Conservation (phyloP, 2,113 vertebrate genomes). For the Candoia aspera region DNA sequence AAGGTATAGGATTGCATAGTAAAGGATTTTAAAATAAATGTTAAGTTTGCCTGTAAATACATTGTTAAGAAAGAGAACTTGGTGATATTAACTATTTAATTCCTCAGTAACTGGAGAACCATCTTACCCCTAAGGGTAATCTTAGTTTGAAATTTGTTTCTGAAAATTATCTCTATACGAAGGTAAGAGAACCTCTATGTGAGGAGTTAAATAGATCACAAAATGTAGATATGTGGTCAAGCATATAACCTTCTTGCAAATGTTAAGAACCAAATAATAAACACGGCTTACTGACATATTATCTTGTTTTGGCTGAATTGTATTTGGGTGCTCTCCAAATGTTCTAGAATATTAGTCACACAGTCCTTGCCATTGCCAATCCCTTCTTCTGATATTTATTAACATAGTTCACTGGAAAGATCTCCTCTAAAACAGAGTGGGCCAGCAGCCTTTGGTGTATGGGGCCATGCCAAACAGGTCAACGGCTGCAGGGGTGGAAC, state of each 20-base stretch:
- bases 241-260: not conserved
- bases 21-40: not conserved
- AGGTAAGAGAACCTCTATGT: not conserved
- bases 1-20: not conserved
- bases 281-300: not conserved
- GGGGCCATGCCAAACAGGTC: not conserved
- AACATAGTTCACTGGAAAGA: not conserved
- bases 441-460: not conserved
- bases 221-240: not conserved
- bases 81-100: not conserved
- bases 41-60: not conserved
- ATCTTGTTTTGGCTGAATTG: not conserved
- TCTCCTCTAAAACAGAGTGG: not conserved
- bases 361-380: not conserved
- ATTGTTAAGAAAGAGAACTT: not conserved
- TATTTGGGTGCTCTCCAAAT: not conserved
- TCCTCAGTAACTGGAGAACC: not conserved
- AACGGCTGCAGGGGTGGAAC: not conserved
- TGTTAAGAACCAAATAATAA: not conserved
- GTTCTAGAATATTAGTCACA: not conserved
- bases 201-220: not conserved
- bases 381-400: not conserved
- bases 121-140: not conserved
- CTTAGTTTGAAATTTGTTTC: not conserved
- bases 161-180: not conserved